Percentiles rank a stretch among this genome's conserved stretches.
Evolutionary conservation across 1,140 invertebrate genomes (phyloP).

Genomic region (Musca vetustissima): DNA sequence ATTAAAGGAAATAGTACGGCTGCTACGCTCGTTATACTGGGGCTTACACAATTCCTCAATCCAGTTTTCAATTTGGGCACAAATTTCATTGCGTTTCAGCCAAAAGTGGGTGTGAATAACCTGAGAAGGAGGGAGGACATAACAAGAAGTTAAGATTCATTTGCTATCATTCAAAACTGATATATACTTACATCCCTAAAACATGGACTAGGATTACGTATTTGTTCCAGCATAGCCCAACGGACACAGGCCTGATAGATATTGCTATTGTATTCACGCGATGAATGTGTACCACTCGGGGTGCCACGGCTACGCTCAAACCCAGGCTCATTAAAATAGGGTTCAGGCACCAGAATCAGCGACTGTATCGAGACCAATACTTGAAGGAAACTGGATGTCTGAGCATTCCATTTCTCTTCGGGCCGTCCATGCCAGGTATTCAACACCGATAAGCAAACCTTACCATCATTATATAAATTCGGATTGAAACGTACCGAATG

Average conservation of each 20-base stretch:
- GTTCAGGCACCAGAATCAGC: slow-evolving; percentile 91
- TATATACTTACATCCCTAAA: slow-evolving; percentile 78
- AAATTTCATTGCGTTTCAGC: slow-evolving; percentile 89
- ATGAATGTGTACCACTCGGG: slow-evolving; percentile 82
- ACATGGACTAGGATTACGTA: slow-evolving; percentile 87
- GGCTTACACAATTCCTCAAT: slow-evolving; percentile 79
- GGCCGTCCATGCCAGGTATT: slow-evolving; percentile 98
- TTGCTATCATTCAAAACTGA: too few species aligned
- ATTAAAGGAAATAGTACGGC: slow-evolving; percentile 74
- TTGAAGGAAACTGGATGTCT: slow-evolving; percentile 94
- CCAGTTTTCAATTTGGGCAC: slow-evolving; percentile 87
- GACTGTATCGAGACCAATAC: slow-evolving; percentile 96
- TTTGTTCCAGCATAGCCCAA: slow-evolving; percentile 95
- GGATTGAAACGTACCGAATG: slow-evolving; percentile 95
- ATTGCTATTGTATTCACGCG: slow-evolving; percentile 92
- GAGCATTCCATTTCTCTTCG: slow-evolving; percentile 98
- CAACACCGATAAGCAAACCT: slow-evolving; percentile 93
- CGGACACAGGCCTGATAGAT: slow-evolving; percentile 93
- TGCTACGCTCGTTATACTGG: slow-evolving; percentile 70
- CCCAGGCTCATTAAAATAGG: slow-evolving; percentile 98
- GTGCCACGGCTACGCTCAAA: slow-evolving; percentile 92
- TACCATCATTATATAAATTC: slow-evolving; percentile 96
- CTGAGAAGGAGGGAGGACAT: slow-evolving; percentile 55
- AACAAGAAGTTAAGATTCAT: not conserved
- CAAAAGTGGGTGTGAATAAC: slow-evolving; percentile 94